Evolutionary conservation across 2,797 vertebrate species (phyloP), one percentile per base, ranked within the genome.

Genomic region (Hoplostethus atlanticus): DNA sequence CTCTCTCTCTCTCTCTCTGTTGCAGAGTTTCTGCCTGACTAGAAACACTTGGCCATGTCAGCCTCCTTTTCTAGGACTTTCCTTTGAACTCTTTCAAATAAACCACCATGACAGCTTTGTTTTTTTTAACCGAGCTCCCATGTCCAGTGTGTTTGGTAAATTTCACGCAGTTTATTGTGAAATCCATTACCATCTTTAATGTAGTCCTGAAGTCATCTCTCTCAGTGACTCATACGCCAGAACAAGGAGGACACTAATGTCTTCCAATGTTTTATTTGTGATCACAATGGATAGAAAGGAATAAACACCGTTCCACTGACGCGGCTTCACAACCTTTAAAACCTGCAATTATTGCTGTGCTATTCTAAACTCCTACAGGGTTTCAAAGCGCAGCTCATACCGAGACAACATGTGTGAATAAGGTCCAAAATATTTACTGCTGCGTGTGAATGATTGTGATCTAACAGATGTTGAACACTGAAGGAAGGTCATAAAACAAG

Each of bases 401-500:
- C 34, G 61, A 71, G 16, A 76, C 69, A 79, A 71, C 61, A 74
- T 56, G 72, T 76, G 56, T 77, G 77, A 89, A 87, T 84, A 86
- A 64, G 65, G 74, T 72, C 51, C 66, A 66, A 81, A 83, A 52
- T 76, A 85, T 84, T 86, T 86, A 86, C 71, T 73, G 79, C 57
- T 81, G 80, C 71, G 53, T 88, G 86, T 84, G 85, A 90, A 68
- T 51, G 78, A 89, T 82, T 79, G 80, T 34, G 69, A 85, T 87
- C 87, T 65, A 85, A 83, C 89, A 90, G 85, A 89, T 93, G 91
- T 90, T 79, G 68, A 88, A 89, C 80, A 84, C 54, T 56, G 63
- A 63, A 65, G 16, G 72, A 85, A 84, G 77, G 77, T 84, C 85
- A 85, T 92, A 92, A 93, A 90, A 90, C 88, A 87, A 91, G 84